These are phyloP conservation scores for Pseudomyrmex pallidus DNA, from an alignment of 1,140 invertebrate species.

Conservation along the genomic window DNA sequence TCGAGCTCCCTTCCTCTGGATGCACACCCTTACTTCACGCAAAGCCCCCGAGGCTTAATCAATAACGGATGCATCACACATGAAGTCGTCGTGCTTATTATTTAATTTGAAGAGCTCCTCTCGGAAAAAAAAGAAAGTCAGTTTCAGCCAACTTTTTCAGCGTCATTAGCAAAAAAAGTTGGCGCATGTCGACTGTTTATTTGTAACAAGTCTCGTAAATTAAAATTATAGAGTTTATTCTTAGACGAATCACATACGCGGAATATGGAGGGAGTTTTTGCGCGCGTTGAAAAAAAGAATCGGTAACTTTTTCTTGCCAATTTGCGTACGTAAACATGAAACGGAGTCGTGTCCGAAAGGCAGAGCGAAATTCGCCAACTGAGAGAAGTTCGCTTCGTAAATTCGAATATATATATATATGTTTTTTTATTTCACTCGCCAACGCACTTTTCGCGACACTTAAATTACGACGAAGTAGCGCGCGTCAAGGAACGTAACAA, in stretches of 20 bases:
- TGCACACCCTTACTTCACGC: slow-evolving; percentile 69
- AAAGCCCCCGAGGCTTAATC: slow-evolving; percentile 74
- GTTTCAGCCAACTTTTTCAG: background rate
- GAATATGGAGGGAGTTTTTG: background rate
- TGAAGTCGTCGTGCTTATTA: slow-evolving; percentile 72
- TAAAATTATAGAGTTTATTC: background rate
- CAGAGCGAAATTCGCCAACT: background rate
- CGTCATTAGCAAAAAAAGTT: background rate
- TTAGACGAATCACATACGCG: background rate
- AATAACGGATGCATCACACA: slow-evolving; percentile 72
- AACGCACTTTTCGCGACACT: background rate
- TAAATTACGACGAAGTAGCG: background rate
- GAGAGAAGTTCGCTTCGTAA: background rate
- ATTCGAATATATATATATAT: background rate
- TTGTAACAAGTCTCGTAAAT: background rate
- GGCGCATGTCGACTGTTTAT: background rate
- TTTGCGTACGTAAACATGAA: slow-evolving; percentile 23
- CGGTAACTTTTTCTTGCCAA: slow-evolving; percentile 5
- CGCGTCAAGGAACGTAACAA: slow-evolving; percentile 9
- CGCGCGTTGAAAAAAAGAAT: background rate
- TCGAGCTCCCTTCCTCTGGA: slow-evolving; percentile 70
- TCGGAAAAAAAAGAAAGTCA: background rate
- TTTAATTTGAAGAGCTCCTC: slow-evolving; percentile 61
- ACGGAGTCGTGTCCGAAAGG: background rate
- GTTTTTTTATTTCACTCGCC: background rate